Conservation (phyloP, 2,888 invertebrate genomes). For the Caenorhabditis angaria region DNA sequence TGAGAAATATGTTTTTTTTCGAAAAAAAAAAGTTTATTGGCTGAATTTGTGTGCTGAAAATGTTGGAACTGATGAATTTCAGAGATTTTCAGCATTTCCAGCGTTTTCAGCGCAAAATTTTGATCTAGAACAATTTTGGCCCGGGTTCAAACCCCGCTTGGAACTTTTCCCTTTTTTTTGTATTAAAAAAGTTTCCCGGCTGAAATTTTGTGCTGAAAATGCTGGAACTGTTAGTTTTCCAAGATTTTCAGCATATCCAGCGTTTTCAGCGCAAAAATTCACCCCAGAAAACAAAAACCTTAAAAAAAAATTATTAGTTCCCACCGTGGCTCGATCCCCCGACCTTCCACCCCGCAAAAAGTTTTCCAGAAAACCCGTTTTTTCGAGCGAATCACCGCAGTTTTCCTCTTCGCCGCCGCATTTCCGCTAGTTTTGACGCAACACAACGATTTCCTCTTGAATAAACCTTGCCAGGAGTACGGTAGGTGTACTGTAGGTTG, state of each 20-base stretch:
- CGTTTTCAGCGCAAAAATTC: constrained; percentile 30
- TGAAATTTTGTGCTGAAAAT: neutral
- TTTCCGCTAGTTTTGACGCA: constrained; percentile 30
- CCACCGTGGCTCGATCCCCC: neutral
- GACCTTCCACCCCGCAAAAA: neutral
- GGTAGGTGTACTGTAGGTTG: constrained; percentile 10
- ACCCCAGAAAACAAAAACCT: constrained; percentile 12
- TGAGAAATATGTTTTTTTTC: neutral
- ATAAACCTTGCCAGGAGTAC: constrained; percentile 19
- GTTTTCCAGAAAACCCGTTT: constrained; percentile 28
- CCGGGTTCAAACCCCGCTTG: too few relatives aligned
- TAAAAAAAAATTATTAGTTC: too few relatives aligned
- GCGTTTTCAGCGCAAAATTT: too few relatives aligned
- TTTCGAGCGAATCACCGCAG: constrained; percentile 26
- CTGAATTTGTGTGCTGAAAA: neutral
- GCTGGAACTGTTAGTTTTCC: neutral
- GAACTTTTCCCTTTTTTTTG: neutral
- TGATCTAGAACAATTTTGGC: neutral
- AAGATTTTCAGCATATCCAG: constrained; percentile 6
- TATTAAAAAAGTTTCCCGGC: neutral
- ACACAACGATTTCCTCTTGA: constrained; percentile 26
- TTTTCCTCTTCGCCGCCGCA: constrained; percentile 26
- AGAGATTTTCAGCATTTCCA: neutral
- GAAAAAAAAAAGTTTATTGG: neutral
- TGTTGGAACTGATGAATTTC: neutral